Conservation (phyloP, 2,888 invertebrate species). For the Rhagonycha lutea region DNA sequence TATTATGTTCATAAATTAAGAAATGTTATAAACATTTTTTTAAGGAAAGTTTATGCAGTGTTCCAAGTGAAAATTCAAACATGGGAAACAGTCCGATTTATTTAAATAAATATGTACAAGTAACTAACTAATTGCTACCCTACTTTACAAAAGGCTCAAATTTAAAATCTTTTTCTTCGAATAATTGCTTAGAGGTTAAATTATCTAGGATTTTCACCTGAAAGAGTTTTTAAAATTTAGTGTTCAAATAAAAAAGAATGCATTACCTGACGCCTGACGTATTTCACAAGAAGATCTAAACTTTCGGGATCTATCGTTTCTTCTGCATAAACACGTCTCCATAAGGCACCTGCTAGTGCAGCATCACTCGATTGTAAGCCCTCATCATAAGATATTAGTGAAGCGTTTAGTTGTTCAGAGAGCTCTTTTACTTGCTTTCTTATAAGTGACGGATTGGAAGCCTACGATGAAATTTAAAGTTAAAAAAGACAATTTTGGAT, state of each 20-base stretch:
- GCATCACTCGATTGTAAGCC: constrained; percentile 77
- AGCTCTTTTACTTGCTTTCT: constrained; percentile 67
- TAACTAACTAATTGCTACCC: background rate
- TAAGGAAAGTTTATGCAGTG: background rate
- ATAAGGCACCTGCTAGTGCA: constrained; percentile 79
- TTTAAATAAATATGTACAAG: background rate
- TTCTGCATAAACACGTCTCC: constrained; percentile 80
- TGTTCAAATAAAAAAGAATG: constrained; percentile 4
- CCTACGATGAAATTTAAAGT: constrained; percentile 54
- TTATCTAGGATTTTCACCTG: constrained; percentile 63
- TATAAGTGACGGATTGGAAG: constrained; percentile 64
- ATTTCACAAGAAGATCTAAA: constrained; percentile 73
- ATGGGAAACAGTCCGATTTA: constrained; percentile 37
- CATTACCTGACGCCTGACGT: constrained; percentile 76
- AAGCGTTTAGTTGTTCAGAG: constrained; percentile 82
- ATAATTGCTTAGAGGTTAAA: constrained; percentile 61
- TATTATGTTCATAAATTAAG: too few relatives aligned
- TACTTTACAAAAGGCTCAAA: constrained; percentile 36
- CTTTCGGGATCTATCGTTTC: constrained; percentile 66
- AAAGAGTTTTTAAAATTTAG: constrained; percentile 38
- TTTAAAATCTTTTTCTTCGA: constrained; percentile 52
- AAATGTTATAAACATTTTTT: too few relatives aligned
- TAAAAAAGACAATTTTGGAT: background rate
- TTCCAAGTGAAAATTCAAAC: background rate
- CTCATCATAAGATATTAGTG: constrained; percentile 85